Evolutionary conservation across 2,797 vertebrate species (phyloP), one percentile per base, ranked within the genome.

Genomic region (Gymnothorax javanicus): DNA sequence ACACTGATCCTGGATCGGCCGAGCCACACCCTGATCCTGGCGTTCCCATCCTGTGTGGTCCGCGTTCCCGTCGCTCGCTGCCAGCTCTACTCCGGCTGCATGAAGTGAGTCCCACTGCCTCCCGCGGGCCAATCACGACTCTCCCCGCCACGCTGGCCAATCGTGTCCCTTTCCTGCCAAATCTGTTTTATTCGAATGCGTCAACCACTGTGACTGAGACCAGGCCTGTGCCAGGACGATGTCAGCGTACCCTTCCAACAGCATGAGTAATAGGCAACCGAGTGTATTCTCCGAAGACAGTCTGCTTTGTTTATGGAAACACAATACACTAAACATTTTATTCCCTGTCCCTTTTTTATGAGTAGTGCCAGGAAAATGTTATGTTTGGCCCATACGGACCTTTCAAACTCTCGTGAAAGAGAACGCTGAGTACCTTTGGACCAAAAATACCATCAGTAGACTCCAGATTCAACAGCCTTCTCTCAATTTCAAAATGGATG

Each of bases 1-100:
- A 97, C 97, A 82, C 93, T 99, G 91, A 96, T 96, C 89, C 94
- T 99, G 93, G 98, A 99, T 91, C 92, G 94, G 11, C 92, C 91
- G 0, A 97, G 97, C 0, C 97, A 97, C 6, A 96, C 96, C 5
- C 95, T 99, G 88, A 95, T 99, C 86, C 94, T 98, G 3, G 95
- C 97, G 87, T 99, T 99, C 88, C 96, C 97, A 0, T 97, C 95
- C 59, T 99, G 98, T 0, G 96, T 98, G 93, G 97, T 98, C 88
- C 95, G 97, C 50, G 96, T 98, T 12, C 97, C 98, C 0, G 95
- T 98, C 91, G 98, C 98, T 0, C 97, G 97, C 69, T 99, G 98
- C 94, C 97, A 98, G 90, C 98, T 97, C 90, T 95, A 98, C 91
- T 97, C 97, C 0, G 95, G 96, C 77, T 99, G 98, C 94, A 98